Base-by-base conservation (phyloP, 1,140 invertebrate genomes). In the Drosophila serrata region DNA sequence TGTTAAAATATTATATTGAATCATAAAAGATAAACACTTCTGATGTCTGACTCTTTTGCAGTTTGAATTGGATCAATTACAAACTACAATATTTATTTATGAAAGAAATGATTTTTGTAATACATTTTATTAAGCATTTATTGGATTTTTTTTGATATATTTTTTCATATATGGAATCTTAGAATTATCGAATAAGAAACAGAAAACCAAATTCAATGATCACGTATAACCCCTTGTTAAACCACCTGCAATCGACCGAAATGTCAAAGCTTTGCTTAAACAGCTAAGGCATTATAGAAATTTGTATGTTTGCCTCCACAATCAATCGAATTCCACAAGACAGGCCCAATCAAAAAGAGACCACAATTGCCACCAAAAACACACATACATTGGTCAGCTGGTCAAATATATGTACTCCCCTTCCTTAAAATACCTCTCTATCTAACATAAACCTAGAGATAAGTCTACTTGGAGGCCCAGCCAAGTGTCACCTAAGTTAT, bases 221-320 rank as follows among this genome's bases (percentile, higher is more conserved):
- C 7, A 9, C 6, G 11, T 22, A 11, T 11, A 67, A 64, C 17
- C 43, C 29, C 33, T 27, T 56, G 15, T 37, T 22, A 33, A 6
- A 39, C 45, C 42, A 69, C 68, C 64, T 72, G 63, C 51, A 58
- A 58, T 39, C 49, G 31, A 24, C 24, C 4, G n/a, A n/a, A 43
- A 17, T 43, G 61, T 45, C 48, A 35, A 56, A 43, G 42, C 49
- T 51, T 43, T 46, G 35, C 35, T 48, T 55, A 57, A 40, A 70
- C 65, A 78, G 43, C 60, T 9, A 31, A 17, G 55, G 48, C 58
- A 79, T 65, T 75, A 69, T 79, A 37, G 55, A 81, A 72, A 62
- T 81, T 77, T 65, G 72, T 84, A 75, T 82, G 80, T 80, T 68
- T 60, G 40, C 42, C 58, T 37, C 62, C 68, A 45, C 62, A 69